Evolutionary conservation across 2,113 vertebrate species (phyloP), one percentile per base, ranked within the genome.

Genomic region (Megaleporinus macrocephalus): DNA sequence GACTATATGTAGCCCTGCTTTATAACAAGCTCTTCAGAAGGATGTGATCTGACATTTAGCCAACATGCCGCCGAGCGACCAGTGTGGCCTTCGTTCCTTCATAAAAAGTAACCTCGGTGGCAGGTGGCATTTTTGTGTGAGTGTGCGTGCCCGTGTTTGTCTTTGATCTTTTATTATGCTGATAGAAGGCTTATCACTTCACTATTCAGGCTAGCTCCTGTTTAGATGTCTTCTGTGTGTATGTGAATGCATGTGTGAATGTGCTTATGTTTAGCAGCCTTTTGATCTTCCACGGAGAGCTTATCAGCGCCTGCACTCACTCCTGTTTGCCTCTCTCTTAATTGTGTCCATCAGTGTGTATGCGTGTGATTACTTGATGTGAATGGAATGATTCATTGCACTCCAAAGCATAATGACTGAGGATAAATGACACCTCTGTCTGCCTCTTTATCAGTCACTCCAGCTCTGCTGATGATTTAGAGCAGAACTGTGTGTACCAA

Each of bases 311-410:
- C 27, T 71, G 44, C 27, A 47, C 62, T 61, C 30, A 13, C 59
- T 70, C 22, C 20, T 41, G 65, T 59, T 22, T 47, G 33, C 59
- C 1, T 47, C 13, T n/a, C 41, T 29, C 44, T 16, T 30, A 30
- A 22, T 49, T 70, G 61, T 73, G 57, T 24, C 24, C 44, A 13
- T 75, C 51, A 61, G 72, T 75, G 81, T 53, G 78, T 76, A 24
- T 63, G 51, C 15, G 65, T 70, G 74, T 41, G 69, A 70, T 79
- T 70, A 70, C 47, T 33, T 51, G 33, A 33, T 53, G 29, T 53
- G 73, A 85, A 76, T 47, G 68, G 72, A 75, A 57, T 70, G 80
- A 82, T 62, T 69, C 68, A 76, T 61, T 61, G 51, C 73, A 61
- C 73, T 62, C 29, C 30, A 76, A 78, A 36, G 53, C 47, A n/a